Conservation (phyloP, 2,113 vertebrate species). For the Pituophis catenifer region DNA sequence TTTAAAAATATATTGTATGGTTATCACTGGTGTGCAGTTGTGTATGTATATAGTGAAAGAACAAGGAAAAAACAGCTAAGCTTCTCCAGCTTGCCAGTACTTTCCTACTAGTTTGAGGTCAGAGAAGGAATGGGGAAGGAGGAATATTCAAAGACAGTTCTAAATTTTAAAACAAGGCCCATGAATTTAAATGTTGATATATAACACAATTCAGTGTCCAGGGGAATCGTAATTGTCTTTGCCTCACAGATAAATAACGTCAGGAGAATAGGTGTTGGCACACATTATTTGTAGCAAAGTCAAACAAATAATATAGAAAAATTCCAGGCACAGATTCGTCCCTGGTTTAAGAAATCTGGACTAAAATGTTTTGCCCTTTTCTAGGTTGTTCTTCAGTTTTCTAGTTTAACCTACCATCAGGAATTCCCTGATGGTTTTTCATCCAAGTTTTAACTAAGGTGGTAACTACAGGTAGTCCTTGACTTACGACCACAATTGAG, state of each 20-base stretch:
- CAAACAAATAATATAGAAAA: not conserved
- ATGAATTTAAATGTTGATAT: not conserved
- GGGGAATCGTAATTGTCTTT: not conserved
- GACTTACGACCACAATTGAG: too few relatives aligned
- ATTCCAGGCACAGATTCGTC: not conserved
- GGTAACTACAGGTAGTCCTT: not conserved
- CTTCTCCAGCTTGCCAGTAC: not conserved
- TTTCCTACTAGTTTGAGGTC: not conserved
- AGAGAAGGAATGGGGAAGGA: not conserved
- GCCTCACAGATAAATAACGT: not conserved
- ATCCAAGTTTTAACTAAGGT: not conserved
- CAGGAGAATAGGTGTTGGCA: not conserved
- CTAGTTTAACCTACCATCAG: not conserved
- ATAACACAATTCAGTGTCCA: not conserved
- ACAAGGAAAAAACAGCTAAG: not conserved
- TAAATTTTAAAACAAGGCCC: not conserved
- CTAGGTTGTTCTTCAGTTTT: not conserved
- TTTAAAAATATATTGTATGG: not conserved
- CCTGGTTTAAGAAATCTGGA: not conserved
- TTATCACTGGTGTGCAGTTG: not conserved
- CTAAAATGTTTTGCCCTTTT: not conserved
- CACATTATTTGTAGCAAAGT: not conserved
- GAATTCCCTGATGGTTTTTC: not conserved
- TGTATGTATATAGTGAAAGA: not conserved
- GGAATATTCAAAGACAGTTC: not conserved